Base-by-base conservation (phyloP, 2,888 invertebrate species). In the Elegia similella region DNA sequence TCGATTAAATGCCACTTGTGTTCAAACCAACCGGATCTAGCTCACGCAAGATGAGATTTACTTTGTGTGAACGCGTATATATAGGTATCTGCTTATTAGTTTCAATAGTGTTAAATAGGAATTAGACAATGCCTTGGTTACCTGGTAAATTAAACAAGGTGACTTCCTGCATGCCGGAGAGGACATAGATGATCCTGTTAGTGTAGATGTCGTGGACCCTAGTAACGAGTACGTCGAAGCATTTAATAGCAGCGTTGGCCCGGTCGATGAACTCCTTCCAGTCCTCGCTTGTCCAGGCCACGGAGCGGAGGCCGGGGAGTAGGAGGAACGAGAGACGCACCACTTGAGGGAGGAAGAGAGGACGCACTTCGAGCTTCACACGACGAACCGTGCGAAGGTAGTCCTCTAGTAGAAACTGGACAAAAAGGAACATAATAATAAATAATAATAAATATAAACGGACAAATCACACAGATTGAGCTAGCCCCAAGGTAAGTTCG, bases 141-240 rank as follows among this genome's bases (percentile, higher is more conserved):
- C 94, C 95, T 10, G 98, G 98, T 57, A 98, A 84, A 47, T 95
- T 94, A 67, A 97, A 95, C 54, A 98, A 88, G 0, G 95, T 94
- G n/a, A 96, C 94, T 55, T 94, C 94, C 76, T 97, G 96, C 97
- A 98, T 98, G 63, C 96, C 96, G 59, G 94, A 93, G 32, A 98
- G 88, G 32, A 98, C 96, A 75, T 97, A 96, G 59, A 98, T 93
- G 65, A 98, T 98, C 73, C 98, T 94, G 80, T 98, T 98, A 3
- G 95, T 94, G 75, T 98, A 97, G 59, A 98, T 96, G 77, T 98
- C 98, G 71, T 96, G 96, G 5, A 98, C 96, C 67, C 97, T 94
- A 12, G 94, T 94, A 7, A 94, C 94, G 67, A 95, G 79, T 13
- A 93, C 93, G 67, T 97, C 96, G 75, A 98, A 97, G 57, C 95